These are phyloP conservation scores for Trachelipus rathkii DNA, from an alignment of 1,140 invertebrate genomes.

Conservation along the genomic window DNA sequence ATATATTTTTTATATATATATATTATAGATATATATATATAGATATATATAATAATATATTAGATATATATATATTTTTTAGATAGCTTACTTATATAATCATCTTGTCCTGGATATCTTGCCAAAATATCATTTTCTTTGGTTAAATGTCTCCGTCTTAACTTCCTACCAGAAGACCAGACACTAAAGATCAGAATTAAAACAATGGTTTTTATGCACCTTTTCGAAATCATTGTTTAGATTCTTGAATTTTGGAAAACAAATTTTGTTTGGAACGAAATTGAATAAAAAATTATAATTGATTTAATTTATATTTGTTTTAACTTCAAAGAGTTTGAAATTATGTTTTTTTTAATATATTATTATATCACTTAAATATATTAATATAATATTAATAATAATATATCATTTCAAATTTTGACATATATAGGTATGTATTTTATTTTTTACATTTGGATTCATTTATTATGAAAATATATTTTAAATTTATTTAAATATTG, in stretches of 20 bases:
- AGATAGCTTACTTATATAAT: not conserved
- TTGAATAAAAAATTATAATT: not conserved
- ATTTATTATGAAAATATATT: no score
- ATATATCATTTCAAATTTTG: no score
- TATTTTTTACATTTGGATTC: no score
- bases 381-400: no score
- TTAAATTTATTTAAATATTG: no score
- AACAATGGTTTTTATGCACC: not conserved
- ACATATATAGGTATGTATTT: no score
- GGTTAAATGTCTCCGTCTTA: not conserved
- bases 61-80: no score
- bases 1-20: no score
- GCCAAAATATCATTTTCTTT: conserved; percentile 4
- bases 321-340: not conserved
- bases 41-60: no score
- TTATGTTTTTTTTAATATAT: not conserved
- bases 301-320: not conserved
- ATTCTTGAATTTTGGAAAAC: not conserved
- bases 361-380: not conserved
- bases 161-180: not conserved
- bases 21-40: no score
- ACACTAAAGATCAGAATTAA: not conserved
- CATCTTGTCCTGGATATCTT: not conserved
- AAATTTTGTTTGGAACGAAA: not conserved
- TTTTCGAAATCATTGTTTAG: not conserved